Percentiles rank a stretch among this genome's conserved stretches.
Evolutionary conservation across 2,888 invertebrate genomes (phyloP).

Genomic region (Trichopria drosophilae): DNA sequence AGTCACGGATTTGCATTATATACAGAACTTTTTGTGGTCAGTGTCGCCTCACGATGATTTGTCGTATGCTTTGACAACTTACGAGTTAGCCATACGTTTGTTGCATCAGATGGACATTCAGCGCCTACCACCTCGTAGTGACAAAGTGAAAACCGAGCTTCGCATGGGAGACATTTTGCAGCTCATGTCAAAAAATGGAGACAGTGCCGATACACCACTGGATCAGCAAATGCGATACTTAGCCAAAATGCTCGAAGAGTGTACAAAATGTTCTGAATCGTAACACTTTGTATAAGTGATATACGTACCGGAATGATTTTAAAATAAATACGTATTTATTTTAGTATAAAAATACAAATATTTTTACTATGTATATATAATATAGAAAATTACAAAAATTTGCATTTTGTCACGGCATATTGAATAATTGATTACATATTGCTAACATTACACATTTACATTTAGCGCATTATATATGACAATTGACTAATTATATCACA

Average conservation of each 20-base stretch:
- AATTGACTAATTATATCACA: no score
- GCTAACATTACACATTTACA: no score
- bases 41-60: conserved; percentile 39
- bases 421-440: no score
- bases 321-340: no score
- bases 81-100: conserved; percentile 37
- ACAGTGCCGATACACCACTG: conserved; percentile 31
- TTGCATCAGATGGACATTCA: conserved; percentile 36
- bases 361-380: no score
- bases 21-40: conserved; percentile 55
- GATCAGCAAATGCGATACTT: conserved; percentile 38
- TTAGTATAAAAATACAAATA: no score
- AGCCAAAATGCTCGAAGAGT: conserved; percentile 38
- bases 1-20: conserved; percentile 58
- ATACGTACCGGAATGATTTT: no score
- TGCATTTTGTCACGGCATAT: no score
- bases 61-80: conserved; percentile 40
- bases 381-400: no score
- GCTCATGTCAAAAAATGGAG: conserved; percentile 30
- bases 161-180: conserved; percentile 37
- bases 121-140: conserved; percentile 34
- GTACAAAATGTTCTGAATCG: no score
- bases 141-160: conserved; percentile 37
- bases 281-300: no score
- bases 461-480: no score